A percentile compares a stretch with the other conserved stretches of the same genome.
phyloP scores from a whole-genome alignment of 2,113 vertebrate genomes.

The Clarias magur region DNA sequence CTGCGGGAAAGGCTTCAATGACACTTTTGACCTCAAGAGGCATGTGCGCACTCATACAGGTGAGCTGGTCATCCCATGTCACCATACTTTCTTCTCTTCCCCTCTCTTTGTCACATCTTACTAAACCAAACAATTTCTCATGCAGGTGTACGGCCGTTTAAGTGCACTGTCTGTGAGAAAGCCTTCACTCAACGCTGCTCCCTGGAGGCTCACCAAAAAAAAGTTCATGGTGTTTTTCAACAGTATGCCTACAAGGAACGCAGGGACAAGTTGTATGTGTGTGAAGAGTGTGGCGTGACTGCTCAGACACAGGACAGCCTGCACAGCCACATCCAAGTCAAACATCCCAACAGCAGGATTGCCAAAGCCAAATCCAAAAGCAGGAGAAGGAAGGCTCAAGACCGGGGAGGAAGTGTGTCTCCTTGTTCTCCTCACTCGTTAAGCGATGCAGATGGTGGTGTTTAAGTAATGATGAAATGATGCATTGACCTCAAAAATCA shows the following conservation, averaged over 20 bases:
- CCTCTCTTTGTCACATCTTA: neutral
- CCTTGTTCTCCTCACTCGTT: conserved; percentile 10
- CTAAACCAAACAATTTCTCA: neutral
- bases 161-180: conserved; percentile 81
- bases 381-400: neutral
- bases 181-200: conserved; percentile 87
- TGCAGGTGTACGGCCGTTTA: conserved; percentile 82
- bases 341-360: conserved; percentile 74
- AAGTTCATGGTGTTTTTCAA: conserved; percentile 81
- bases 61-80: conserved; percentile 44
- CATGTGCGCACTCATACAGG: conserved; percentile 85
- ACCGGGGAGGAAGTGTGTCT: neutral
- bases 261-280: conserved; percentile 82
- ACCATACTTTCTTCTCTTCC: neutral
- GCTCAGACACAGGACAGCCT: conserved; percentile 80
- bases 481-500: neutral
- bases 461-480: neutral
- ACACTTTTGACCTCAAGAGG: conserved; percentile 68
- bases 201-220: conserved; percentile 82
- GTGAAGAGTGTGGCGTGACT: conserved; percentile 83
- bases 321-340: conserved; percentile 71
- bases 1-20: conserved; percentile 86
- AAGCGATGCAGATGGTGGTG: conserved; percentile 17
- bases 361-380: conserved; percentile 60
- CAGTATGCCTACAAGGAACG: conserved; percentile 83